A percentile compares a stretch with the other conserved stretches of the same genome.
Evolutionary conservation across 2,888 invertebrate species (phyloP).

Genomic region (Isotomurus palustris): DNA sequence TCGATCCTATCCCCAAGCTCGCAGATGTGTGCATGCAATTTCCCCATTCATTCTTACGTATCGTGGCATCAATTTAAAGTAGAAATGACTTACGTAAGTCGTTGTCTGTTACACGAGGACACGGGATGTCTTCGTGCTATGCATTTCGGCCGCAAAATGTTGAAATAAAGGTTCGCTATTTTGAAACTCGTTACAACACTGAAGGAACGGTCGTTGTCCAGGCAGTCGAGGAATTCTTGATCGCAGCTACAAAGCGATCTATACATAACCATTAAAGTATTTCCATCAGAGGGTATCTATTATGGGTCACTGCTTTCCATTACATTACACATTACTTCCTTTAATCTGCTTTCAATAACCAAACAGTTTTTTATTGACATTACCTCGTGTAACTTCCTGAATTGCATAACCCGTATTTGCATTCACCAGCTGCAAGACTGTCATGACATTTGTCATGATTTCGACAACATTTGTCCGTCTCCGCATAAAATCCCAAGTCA

Average conservation of each 20-base stretch:
- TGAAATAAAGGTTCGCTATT: conserved; percentile 68
- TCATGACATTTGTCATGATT: conserved; percentile 65
- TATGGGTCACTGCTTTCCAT: background rate
- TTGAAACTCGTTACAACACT: conserved; percentile 54
- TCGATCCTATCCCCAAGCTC: no score
- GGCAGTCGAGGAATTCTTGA: conserved; percentile 61
- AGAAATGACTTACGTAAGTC: conserved; percentile 45
- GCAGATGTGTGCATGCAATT: no score
- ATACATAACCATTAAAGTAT: conserved; percentile 19
- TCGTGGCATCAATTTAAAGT: no score
- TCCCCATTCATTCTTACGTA: no score
- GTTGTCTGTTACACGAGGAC: conserved; percentile 51
- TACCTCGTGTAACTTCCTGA: conserved; percentile 64
- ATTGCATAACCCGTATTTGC: conserved; percentile 60
- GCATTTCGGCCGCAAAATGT: conserved; percentile 66
- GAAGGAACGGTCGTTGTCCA: conserved; percentile 57
- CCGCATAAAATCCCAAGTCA: conserved; percentile 62
- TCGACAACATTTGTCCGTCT: conserved; percentile 63
- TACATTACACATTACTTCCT: background rate
- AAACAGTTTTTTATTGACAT: conserved; percentile 16
- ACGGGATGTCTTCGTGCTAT: conserved; percentile 61
- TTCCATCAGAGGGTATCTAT: background rate
- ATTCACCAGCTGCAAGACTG: conserved; percentile 57
- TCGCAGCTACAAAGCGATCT: conserved; percentile 71
- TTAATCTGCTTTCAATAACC: background rate